Base-by-base conservation (phyloP, 2,797 vertebrate species). In the Pseudopleuronectes americanus region DNA sequence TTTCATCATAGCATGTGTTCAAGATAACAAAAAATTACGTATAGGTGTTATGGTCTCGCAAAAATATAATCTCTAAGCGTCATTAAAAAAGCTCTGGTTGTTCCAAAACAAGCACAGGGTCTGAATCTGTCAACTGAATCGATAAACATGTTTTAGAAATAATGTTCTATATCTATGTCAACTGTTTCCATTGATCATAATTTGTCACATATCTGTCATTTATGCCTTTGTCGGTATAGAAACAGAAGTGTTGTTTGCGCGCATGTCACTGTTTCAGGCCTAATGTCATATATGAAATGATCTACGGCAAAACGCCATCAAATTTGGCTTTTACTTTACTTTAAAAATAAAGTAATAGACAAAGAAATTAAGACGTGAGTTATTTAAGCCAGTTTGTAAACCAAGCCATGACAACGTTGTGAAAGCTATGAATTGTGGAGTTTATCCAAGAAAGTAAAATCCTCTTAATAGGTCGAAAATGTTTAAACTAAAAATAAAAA, bases 211-310 rank as follows among this genome's bases (percentile, higher is more conserved):
- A 17, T 19, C 10, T 16, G 38, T 16, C 14, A 12, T 45, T 45
- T 5, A 19, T 19, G 43, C 16, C 19, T 2, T 16, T 16, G 17
- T 47, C 45, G 6, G 38, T 41, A 14, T 14, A 14, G 1, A 13
- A 16, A 41, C 38, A 14, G 38, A 41, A 41, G 4, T 3, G 14
- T n/a, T 71, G 48, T 79, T 70, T 71, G 36, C 45, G 57, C 45
- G 71, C 81, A 79, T 76, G 89, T 58, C 71, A 64, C 10, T 52
- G 53, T 79, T 74, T 71, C 31, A 62, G 68, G 64, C 70, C 62
- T 54, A 0, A 45, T 59, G 57, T 10, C 41, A 45, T 52, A 16
- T 26, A 31, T 70, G 17, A 63, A 59, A 53, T 61, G 6, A 60
- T 8, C n/a, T 51, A 16, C 54, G 21, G 31, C 38, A 67, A 68